These are phyloP conservation scores for Genyomyrus donnyi DNA, from an alignment of 2,113 vertebrate species.

Conservation along the genomic window DNA sequence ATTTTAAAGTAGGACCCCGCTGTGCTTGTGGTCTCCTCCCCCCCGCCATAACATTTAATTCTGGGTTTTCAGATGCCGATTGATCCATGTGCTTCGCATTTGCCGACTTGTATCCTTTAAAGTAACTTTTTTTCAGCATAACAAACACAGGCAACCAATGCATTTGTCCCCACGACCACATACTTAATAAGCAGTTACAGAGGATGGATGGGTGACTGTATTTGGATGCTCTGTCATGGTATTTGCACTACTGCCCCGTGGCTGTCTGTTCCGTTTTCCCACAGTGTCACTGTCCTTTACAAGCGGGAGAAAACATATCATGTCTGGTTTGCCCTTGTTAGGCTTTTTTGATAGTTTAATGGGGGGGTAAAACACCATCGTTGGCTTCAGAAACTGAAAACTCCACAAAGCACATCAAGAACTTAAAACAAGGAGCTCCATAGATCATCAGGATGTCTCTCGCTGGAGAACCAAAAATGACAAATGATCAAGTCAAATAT, in stretches of 20 bases:
- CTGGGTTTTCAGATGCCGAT: not conserved
- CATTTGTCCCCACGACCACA: not conserved
- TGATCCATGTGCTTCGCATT: not conserved
- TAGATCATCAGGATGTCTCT: not conserved
- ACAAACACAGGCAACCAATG: not conserved
- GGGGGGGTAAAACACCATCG: not conserved
- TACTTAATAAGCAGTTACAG: not conserved
- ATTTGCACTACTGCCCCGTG: not conserved
- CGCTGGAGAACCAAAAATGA: not conserved
- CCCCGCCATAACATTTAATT: not conserved
- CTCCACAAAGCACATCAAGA: not conserved
- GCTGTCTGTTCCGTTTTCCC: not conserved
- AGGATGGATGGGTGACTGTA: not conserved
- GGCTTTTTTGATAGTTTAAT: not conserved
- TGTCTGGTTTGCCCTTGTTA: not conserved
- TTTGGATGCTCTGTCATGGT: not conserved
- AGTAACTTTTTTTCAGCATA: not conserved
- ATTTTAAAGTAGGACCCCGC: not conserved
- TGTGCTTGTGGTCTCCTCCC: not conserved
- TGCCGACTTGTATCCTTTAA: not conserved
- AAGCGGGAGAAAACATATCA: not conserved
- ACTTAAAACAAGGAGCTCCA: not conserved
- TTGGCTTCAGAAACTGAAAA: not conserved
- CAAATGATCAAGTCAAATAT: not conserved
- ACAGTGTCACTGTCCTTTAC: not conserved